Evolutionary conservation across 2,113 vertebrate species (phyloP).

Genomic region (Platichthys stellatus): DNA sequence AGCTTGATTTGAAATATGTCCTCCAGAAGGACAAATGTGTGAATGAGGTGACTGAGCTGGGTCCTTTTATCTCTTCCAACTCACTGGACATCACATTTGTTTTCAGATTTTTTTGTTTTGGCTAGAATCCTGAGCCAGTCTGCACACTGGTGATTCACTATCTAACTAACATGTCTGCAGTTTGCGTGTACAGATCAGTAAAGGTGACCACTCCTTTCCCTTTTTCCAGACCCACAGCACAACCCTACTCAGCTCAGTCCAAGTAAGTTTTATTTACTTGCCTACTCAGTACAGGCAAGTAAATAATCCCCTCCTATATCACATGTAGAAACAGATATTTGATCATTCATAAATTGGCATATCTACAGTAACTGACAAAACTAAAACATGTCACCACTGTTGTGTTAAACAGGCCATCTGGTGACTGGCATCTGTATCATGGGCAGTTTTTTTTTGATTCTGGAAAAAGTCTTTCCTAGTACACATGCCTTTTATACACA

Average conservation of each 20-base stretch:
- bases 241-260: background rate
- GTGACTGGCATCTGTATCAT: too few relatives aligned
- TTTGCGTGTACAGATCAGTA: conserved; percentile 46
- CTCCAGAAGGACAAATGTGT: conserved; percentile 64
- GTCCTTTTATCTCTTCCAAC: conserved; percentile 26
- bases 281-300: background rate
- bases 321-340: background rate
- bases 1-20: conserved; percentile 75
- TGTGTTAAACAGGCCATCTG: too few relatives aligned
- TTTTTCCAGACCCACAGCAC: conserved; percentile 10
- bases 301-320: conserved; percentile 6
- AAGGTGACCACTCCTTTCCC: conserved; percentile 12
- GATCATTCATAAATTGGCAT: background rate
- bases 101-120: conserved; percentile 23
- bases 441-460: too few relatives aligned
- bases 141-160: conserved; percentile 34
- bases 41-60: conserved; percentile 40
- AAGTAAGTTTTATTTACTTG: background rate
- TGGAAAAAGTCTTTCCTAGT: too few relatives aligned
- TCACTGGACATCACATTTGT: conserved; percentile 15
- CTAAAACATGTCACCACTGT: too few relatives aligned
- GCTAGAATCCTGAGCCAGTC: background rate
- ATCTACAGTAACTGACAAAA: too few relatives aligned
- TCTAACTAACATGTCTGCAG: conserved; percentile 38
- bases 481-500: too few relatives aligned